Base-by-base conservation (phyloP, 2,797 vertebrate genomes). In the Luscinia luscinia region DNA sequence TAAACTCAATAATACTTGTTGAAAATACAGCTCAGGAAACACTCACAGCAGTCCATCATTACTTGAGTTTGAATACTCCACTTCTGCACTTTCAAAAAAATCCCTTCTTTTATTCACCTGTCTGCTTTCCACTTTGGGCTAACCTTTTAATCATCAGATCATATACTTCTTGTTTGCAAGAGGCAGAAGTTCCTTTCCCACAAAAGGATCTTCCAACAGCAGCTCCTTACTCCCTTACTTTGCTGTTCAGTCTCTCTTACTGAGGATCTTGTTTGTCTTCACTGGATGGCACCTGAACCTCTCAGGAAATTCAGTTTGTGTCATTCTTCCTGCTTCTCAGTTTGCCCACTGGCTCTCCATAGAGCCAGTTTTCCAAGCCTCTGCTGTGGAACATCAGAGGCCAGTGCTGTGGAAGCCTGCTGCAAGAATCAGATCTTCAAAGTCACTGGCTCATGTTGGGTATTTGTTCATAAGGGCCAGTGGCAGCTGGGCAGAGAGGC, bases 11-110 rank as follows among this genome's bases (percentile, higher is more conserved):
- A 45, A 64, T 7, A 49, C 2, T 6, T 66, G 13, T 30, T 75
- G 45, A 24, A 61, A 64, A 57, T 32, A 45, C 22, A 34, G 3
- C 18, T 49, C 41, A 58, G 23, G 9, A 72, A 84, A 36, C 11
- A 24, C 22, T 74, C 1, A 0, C 1, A 3, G 10, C 4, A 43
- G 15, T 3, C 40, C 23, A 15, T 67, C 40, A 15, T 24, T 81
- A 16, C 12, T n/a, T 59, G 18, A 43, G 12, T 40, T 26, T 3
- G 58, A 69, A 54, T 32, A 45, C 8, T 38, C 3, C 14, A 32
- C 5, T 69, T 1, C 0, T 21, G 27, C 22, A 74, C 32, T 54
- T 9, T 32, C 9, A 45, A 82, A 68, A 64, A 46, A 16, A 9
- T 8, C 7, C 22, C 45, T 40, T 12, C 11, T 78, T 70, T 32